These are phyloP conservation scores for Syncerus caffer DNA, from an alignment of 2,797 vertebrate species.

Conservation along the genomic window DNA sequence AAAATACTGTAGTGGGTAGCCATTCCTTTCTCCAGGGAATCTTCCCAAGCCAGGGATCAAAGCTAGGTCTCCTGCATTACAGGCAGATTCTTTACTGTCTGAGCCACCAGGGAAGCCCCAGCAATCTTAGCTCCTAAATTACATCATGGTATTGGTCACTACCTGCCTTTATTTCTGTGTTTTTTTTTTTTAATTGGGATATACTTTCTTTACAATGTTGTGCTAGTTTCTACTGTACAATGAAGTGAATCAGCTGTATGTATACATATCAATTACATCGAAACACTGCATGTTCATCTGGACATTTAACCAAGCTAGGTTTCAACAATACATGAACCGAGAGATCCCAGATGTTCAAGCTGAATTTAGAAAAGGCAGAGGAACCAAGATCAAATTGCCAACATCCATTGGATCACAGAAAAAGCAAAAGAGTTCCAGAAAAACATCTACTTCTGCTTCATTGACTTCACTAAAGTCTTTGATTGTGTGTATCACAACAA, in stretches of 20 bases:
- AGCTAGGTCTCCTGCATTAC: background rate
- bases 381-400: background rate
- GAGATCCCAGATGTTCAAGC: background rate
- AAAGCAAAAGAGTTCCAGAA: background rate
- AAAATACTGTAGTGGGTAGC: background rate
- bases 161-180: background rate
- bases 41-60: background rate
- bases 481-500: background rate
- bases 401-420: background rate
- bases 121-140: background rate
- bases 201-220: background rate
- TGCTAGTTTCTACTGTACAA: background rate
- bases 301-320: background rate
- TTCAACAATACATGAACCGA: accelerated
- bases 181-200: background rate
- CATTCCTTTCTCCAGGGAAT: background rate
- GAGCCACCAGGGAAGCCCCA: background rate
- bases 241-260: background rate
- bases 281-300: background rate
- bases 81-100: background rate
- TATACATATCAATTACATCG: background rate
- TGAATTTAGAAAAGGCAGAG: background rate
- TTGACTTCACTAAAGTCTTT: background rate
- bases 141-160: background rate
- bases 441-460: background rate